Base-by-base conservation (phyloP, 2,113 vertebrate species). In the Recurvirostra avosetta region DNA sequence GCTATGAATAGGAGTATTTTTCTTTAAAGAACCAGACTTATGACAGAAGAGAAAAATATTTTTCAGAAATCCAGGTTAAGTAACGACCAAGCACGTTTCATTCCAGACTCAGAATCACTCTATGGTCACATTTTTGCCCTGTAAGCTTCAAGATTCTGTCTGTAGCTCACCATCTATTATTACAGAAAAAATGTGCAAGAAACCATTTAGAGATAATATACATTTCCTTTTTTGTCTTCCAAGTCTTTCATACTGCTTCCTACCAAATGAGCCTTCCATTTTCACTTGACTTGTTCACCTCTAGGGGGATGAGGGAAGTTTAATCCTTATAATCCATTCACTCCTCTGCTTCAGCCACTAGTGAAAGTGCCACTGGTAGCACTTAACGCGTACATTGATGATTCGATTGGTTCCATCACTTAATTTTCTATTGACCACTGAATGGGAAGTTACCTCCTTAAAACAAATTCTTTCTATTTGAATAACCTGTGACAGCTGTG, bases 321-420 rank as follows among this genome's bases (percentile, higher is more conserved):
- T 90, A 93, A 92, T 90, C 81, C 86, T 52, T 66, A 41, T 38
- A 90, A 96, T 76, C 72, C 58, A 66, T 92, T 93, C 61, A 63
- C 53, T 86, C n/a, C 65, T 85, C 58, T 72, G 58, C 67, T 90
- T 75, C 88, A 78, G 68, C 73, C 91, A 62, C 92, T 66, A 78
- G n/a, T n/a, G 25, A 50, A 82, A 90, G 71, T 86, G 52, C 49
- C 88, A 93, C 56, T 50, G 26, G 49, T 67, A 86, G 53, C 50
- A 19, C n/a, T 78, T 56, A 65, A 83, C 0, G 3, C 30, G 79
- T 34, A 86, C 47, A 66, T 2, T 83, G 91, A 70, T 70, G 43
- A 93, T 58, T 17, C 34, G 40, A 86, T 40, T 73, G 71, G 86
- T 40, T 73, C 45, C 82, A 92, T 83, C 78, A 40, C 34, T 82